Evolutionary conservation across 2,113 vertebrate species (phyloP).

Genomic region (Elanus axillaris): DNA sequence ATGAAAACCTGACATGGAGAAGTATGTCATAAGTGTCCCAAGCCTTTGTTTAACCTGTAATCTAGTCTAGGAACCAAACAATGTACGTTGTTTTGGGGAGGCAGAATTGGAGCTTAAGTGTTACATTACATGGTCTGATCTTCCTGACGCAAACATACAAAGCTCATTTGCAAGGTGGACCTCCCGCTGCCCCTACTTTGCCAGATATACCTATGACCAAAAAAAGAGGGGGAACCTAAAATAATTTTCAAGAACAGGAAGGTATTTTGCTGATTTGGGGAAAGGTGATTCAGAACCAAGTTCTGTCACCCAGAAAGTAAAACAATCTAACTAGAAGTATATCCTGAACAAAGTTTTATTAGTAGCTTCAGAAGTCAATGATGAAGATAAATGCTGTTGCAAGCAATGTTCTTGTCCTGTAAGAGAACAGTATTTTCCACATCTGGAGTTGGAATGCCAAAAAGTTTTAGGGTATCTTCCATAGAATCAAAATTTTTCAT

Average conservation of each 20-base stretch:
- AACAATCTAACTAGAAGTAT: not conserved
- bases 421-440: not conserved
- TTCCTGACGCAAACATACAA: not conserved
- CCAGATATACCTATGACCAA: not conserved
- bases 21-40: not conserved
- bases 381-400: not conserved
- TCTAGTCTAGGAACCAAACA: not conserved
- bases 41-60: not conserved
- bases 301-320: not conserved
- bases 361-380: not conserved
- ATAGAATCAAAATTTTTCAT: not conserved
- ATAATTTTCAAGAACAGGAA: not conserved
- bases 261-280: not conserved
- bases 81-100: accelerated
- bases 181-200: not conserved
- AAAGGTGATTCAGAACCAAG: not conserved
- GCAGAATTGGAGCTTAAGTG: not conserved
- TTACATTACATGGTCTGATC: not conserved
- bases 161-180: not conserved
- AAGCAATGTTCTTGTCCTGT: not conserved
- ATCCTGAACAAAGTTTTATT: not conserved
- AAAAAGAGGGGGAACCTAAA: not conserved
- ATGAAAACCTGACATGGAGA: not conserved
- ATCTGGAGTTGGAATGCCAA: not conserved
- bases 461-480: not conserved